phyloP scores from a whole-genome alignment of 2,888 invertebrate species.

The Drosophila anceps region DNA sequence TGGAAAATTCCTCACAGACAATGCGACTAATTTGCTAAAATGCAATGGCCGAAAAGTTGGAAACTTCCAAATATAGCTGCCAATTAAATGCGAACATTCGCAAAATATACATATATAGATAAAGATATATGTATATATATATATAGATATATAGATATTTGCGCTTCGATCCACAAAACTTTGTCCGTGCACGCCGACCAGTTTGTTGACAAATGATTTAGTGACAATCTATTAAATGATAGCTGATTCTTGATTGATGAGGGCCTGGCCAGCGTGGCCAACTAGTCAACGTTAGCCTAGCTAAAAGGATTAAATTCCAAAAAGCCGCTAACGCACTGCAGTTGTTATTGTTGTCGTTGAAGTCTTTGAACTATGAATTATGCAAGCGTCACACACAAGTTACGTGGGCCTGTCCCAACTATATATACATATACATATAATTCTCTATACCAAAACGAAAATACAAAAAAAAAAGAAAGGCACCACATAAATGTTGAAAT shows the following conservation, averaged over 20 bases:
- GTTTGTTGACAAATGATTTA: conserved; percentile 76
- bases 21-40: conserved; percentile 74
- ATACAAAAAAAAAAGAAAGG: conserved; percentile 14
- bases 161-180: conserved; percentile 44
- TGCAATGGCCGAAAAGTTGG: conserved; percentile 70
- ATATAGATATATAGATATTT: conserved; percentile 9
- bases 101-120: conserved; percentile 20
- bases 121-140: conserved; percentile 10
- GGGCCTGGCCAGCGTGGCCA: not conserved
- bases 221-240: conserved; percentile 73
- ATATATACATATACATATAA: not conserved
- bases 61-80: conserved; percentile 30
- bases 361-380: conserved; percentile 64
- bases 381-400: conserved; percentile 42
- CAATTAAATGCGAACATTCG: conserved; percentile 45
- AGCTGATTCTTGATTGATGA: conserved; percentile 71
- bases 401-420: not conserved
- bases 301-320: conserved; percentile 74
- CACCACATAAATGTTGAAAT: conserved; percentile 30
- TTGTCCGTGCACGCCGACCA: conserved; percentile 32
- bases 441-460: not conserved
- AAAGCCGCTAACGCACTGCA: conserved; percentile 46
- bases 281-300: conserved; percentile 6
- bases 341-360: conserved; percentile 17
- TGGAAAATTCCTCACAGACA: conserved; percentile 32